These are phyloP conservation scores for Strix uralensis DNA, from an alignment of 2,113 vertebrate genomes.

Conservation along the genomic window DNA sequence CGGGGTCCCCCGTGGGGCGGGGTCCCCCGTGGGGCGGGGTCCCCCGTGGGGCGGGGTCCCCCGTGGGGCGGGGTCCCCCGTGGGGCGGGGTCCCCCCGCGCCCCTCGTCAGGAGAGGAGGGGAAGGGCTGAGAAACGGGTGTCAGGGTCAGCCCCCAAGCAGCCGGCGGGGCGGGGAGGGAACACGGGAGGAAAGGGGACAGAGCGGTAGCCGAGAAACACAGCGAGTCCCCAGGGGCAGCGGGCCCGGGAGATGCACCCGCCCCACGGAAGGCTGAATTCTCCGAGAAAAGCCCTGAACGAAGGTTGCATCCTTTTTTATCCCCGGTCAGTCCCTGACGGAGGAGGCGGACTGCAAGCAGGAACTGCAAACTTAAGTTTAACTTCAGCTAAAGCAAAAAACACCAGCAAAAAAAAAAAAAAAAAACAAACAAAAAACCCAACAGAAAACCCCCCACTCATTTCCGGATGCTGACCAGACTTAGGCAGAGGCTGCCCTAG, in stretches of 20 bases:
- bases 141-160: too few species aligned
- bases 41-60: too few species aligned
- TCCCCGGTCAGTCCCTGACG: neutral
- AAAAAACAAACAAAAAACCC: too few species aligned
- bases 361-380: neutral
- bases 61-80: too few species aligned
- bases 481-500: neutral
- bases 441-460: too few species aligned
- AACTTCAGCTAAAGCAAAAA: neutral
- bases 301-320: neutral
- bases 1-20: too few species aligned
- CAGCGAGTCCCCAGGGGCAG: neutral
- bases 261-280: neutral
- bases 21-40: too few species aligned
- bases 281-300: neutral
- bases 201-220: neutral
- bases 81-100: too few species aligned
- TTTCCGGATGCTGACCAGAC: too few species aligned
- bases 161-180: too few species aligned
- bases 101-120: neutral
- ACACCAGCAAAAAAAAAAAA: too few species aligned
- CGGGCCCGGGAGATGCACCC: accelerated
- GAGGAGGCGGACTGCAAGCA: neutral
- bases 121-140: neutral
- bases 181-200: neutral